A percentile compares a stretch with the other conserved stretches of the same genome.
These are phyloP conservation scores for Holotrichia oblita DNA, from an alignment of 1,140 invertebrate species.

Conservation along the genomic window DNA sequence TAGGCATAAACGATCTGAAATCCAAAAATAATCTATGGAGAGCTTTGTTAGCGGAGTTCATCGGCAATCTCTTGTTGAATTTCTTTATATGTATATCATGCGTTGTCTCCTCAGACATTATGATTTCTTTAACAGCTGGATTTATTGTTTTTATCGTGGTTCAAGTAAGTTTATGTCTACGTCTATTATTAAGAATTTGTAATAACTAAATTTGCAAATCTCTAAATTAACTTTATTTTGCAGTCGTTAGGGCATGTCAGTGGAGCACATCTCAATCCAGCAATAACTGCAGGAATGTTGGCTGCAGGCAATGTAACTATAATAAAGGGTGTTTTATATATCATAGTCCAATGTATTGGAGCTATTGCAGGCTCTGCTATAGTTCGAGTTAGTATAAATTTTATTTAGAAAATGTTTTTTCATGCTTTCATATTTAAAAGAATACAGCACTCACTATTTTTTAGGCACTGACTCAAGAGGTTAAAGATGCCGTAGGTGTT, in stretches of 20 bases:
- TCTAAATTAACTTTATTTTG: slow-evolving; percentile 44
- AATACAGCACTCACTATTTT: not conserved
- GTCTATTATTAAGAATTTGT: not conserved
- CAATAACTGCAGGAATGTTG: slow-evolving; percentile 83
- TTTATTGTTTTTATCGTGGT: slow-evolving; percentile 82
- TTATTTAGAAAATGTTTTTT: not conserved
- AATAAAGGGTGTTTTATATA: slow-evolving; percentile 79
- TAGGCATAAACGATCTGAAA: slow-evolving; percentile 74
- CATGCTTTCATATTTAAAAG: not conserved
- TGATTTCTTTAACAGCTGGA: slow-evolving; percentile 88
- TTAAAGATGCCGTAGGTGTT: slow-evolving; percentile 63
- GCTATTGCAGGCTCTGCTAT: slow-evolving; percentile 84
- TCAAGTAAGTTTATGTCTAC: slow-evolving; percentile 66
- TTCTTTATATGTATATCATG: slow-evolving; percentile 86
- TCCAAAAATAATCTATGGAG: slow-evolving; percentile 69
- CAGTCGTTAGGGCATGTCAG: slow-evolving; percentile 87
- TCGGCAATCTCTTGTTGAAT: slow-evolving; percentile 84
- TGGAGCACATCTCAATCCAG: slow-evolving; percentile 92
- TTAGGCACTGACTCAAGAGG: slow-evolving; percentile 32
- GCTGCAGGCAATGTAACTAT: slow-evolving; percentile 82
- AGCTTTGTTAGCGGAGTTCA: slow-evolving; percentile 83
- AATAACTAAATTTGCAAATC: not conserved
- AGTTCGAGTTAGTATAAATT: slow-evolving; percentile 59
- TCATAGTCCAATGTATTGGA: slow-evolving; percentile 85
- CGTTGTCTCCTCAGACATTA: slow-evolving; percentile 65